A percentile compares a stretch with the other conserved stretches of the same genome.
phyloP scores from a whole-genome alignment of 2,888 invertebrate species.

The Lasioglossum morio region DNA sequence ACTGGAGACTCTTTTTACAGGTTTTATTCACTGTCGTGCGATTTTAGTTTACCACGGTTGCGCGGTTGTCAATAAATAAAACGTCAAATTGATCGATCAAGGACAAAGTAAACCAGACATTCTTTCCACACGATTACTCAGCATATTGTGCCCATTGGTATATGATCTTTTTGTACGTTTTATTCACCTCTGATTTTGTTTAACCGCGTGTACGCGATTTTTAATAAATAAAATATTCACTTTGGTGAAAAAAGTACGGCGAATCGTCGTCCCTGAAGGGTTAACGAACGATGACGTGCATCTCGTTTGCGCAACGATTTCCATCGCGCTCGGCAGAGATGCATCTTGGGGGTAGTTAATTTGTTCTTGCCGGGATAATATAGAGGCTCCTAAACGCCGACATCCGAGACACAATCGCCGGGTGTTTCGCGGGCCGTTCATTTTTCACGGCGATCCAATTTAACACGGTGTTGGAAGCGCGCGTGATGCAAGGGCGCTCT shows the following conservation, averaged over 20 bases:
- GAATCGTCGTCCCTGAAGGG: background rate
- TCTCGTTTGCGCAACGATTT: constrained; percentile 1
- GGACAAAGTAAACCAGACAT: no score
- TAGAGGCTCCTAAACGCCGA: constrained; percentile 51
- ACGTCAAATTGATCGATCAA: no score
- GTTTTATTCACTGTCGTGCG: background rate
- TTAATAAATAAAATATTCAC: no score
- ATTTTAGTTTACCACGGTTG: no score
- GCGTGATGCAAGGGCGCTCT: constrained; percentile 22
- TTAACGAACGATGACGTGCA: background rate
- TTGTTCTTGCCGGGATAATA: constrained; percentile 20
- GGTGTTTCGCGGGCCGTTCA: constrained; percentile 28
- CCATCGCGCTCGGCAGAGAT: background rate
- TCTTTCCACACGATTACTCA: no score
- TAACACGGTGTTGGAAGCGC: constrained; percentile 56
- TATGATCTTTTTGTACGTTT: no score
- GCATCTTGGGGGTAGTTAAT: background rate
- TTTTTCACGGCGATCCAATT: constrained; percentile 65
- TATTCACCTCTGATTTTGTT: no score
- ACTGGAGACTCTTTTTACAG: background rate
- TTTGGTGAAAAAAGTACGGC: no score
- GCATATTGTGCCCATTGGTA: no score
- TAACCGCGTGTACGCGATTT: no score
- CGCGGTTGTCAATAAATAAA: no score
- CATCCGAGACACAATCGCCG: constrained; percentile 26